phyloP scores from a whole-genome alignment of 2,113 vertebrate genomes.

The Oreocharis arfaki region DNA sequence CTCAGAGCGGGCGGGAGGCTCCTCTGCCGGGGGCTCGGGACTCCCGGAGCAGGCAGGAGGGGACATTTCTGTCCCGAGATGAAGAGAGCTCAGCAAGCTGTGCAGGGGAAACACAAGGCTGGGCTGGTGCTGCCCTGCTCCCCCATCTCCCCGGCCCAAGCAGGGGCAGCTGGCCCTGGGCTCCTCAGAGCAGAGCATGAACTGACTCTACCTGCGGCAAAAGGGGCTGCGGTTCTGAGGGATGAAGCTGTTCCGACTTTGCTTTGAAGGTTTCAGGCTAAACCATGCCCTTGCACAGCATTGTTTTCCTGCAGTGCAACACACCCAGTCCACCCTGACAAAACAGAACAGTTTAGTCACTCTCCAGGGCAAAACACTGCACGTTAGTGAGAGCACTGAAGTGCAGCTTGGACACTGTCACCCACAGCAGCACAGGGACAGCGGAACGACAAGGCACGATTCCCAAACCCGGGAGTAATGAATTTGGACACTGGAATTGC shows the following conservation, averaged over 20 bases:
- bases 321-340: neutral
- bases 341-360: neutral
- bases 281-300: neutral
- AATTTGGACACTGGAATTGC: neutral
- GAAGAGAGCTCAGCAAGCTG: accelerated
- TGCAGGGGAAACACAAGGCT: accelerated
- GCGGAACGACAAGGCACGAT: accelerated
- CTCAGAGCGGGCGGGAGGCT: neutral
- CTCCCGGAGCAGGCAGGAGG: neutral
- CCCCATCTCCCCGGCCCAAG: neutral
- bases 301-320: neutral
- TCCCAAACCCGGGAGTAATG: neutral
- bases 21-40: neutral
- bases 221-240: neutral
- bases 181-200: accelerated
- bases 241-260: neutral
- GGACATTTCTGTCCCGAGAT: neutral
- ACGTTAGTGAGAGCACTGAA: accelerated
- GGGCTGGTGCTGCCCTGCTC: neutral
- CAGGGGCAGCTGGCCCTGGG: neutral
- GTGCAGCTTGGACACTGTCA: accelerated
- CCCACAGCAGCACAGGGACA: neutral
- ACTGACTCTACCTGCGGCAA: neutral
- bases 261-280: neutral
- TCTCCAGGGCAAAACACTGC: neutral